Percentiles rank a stretch among this genome's conserved stretches.
phyloP scores from a whole-genome alignment of 1,140 invertebrate genomes.

The Anastrepha obliqua region DNA sequence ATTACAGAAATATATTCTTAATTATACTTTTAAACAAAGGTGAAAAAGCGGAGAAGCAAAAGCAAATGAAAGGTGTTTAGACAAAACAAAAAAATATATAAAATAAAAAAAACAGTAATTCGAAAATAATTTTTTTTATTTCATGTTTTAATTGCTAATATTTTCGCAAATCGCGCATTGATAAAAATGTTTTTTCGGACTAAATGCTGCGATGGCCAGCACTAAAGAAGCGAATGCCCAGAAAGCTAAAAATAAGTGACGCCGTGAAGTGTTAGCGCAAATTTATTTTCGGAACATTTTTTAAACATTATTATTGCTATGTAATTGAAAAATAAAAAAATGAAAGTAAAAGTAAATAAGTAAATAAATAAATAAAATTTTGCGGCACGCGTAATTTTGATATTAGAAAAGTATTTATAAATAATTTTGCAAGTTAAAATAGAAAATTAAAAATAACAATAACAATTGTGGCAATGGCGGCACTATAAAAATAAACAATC shows the following conservation, averaged over 20 bases:
- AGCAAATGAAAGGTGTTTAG: background rate
- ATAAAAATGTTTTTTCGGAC: conserved; percentile 10
- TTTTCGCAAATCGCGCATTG: background rate
- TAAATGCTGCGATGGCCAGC: background rate
- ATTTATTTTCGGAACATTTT: background rate
- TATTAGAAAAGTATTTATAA: conserved; percentile 32
- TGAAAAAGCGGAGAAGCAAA: background rate
- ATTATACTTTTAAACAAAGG: conserved; percentile 11
- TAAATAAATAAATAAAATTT: background rate
- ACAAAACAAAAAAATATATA: background rate
- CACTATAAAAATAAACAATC: background rate
- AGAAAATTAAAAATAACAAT: conserved; percentile 30
- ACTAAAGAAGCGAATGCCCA: background rate
- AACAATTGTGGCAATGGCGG: background rate
- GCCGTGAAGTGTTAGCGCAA: background rate
- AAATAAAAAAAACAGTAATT: background rate
- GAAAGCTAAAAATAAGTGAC: conserved; percentile 7
- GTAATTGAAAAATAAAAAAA: background rate
- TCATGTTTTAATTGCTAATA: background rate
- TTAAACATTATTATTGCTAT: background rate
- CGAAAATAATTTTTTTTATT: conserved; percentile 7
- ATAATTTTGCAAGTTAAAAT: conserved; percentile 42
- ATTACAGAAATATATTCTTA: conserved; percentile 29
- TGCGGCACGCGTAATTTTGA: conserved; percentile 32
- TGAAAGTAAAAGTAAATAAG: too few species aligned